Evolutionary conservation across 1,140 invertebrate species (phyloP).

Genomic region (Cydia pomonella): DNA sequence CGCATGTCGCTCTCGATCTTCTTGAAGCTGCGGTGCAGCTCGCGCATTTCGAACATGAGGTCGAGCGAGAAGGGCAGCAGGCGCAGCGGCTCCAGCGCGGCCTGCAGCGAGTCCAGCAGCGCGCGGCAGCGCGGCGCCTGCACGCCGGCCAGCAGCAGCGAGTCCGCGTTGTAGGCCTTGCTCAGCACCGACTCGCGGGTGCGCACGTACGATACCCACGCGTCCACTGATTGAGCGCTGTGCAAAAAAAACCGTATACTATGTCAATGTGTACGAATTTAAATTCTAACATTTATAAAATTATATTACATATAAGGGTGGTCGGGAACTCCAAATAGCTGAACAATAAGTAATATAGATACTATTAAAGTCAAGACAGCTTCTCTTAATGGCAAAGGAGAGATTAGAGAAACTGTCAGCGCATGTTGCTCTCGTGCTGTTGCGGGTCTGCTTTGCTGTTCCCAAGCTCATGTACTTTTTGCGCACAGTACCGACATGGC

Average conservation of each 20-base stretch:
- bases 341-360: no score
- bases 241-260: background rate
- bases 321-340: no score
- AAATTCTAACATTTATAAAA: no score
- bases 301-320: no score
- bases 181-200: slow-evolving; percentile 90
- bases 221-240: slow-evolving; percentile 90
- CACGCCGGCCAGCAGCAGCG: slow-evolving; percentile 86
- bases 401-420: no score
- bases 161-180: slow-evolving; percentile 89
- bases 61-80: slow-evolving; percentile 90
- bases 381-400: no score
- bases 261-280: no score
- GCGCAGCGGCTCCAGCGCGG: slow-evolving; percentile 87
- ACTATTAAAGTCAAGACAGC: no score
- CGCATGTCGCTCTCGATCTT: slow-evolving; percentile 82
- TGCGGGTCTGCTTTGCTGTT: no score
- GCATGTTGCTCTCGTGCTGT: no score
- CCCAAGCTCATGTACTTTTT: no score
- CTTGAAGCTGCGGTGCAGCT: slow-evolving; percentile 88
- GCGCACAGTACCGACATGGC: no score
- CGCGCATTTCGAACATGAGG: slow-evolving; percentile 89
- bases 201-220: slow-evolving; percentile 91
- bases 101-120: slow-evolving; percentile 87
- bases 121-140: slow-evolving; percentile 83